phyloP scores from a whole-genome alignment of 2,797 vertebrate species.

The Coregonus sp. region DNA sequence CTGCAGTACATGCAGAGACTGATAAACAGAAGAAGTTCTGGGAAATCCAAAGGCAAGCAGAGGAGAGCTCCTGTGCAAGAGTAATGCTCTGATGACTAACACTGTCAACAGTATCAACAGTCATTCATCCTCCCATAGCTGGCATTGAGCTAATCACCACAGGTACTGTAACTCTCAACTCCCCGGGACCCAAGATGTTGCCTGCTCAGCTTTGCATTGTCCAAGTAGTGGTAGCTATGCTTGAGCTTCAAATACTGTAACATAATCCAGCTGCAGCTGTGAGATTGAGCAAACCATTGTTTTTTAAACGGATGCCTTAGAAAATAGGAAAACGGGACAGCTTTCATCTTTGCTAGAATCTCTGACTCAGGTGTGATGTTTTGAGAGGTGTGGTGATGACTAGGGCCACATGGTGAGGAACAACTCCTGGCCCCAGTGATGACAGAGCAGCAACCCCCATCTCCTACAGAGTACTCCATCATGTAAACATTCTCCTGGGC shows the following conservation, averaged over 20 bases:
- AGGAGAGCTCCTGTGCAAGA: neutral
- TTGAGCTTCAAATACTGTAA: neutral
- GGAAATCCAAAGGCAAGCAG: neutral
- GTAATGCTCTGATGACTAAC: neutral
- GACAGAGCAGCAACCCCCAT: neutral
- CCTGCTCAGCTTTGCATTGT: neutral
- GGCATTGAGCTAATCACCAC: neutral
- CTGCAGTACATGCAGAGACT: neutral
- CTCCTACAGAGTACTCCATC: constrained; percentile 32
- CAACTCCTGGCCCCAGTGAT: too few species aligned
- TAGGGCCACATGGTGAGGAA: too few species aligned
- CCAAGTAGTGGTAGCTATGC: neutral
- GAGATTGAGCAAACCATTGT: neutral
- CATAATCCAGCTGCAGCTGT: neutral
- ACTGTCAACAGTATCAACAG: neutral
- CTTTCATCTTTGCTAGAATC: constrained; percentile 3
- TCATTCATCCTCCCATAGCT: neutral
- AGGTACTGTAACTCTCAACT: neutral
- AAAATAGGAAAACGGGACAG: neutral
- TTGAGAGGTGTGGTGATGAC: neutral
- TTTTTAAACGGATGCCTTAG: neutral
- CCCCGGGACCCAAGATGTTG: neutral
- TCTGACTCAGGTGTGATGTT: neutral
- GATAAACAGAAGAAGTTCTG: neutral
- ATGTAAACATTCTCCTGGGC: constrained; percentile 24